Conservation (phyloP, 1,140 invertebrate species). For the Penaeus indicus region DNA sequence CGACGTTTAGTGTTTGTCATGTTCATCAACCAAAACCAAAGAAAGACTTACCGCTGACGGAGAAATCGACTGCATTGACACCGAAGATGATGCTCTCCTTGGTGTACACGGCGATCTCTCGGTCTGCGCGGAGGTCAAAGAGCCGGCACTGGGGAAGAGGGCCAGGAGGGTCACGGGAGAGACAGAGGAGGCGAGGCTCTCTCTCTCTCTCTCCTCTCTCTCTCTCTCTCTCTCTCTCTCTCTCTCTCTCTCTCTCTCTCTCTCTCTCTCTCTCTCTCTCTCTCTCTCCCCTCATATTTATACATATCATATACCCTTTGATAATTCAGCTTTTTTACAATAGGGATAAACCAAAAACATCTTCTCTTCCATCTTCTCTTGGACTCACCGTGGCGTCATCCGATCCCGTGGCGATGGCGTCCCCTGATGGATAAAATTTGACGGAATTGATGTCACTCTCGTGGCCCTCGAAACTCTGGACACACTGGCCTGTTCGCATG, state of each 20-base stretch:
- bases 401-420: slow-evolving; percentile 97
- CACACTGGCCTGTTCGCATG: slow-evolving; percentile 97
- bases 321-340: too few species aligned
- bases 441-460: slow-evolving; percentile 99
- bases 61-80: slow-evolving; percentile 98
- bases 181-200: background rate
- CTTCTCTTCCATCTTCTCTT: slow-evolving; percentile 24
- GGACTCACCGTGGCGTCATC: slow-evolving; percentile 92
- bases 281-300: too few species aligned
- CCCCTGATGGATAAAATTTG: slow-evolving; percentile 98
- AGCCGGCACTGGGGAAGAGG: slow-evolving; percentile 84
- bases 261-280: too few species aligned
- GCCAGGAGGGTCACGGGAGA: background rate
- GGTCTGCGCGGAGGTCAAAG: slow-evolving; percentile 97
- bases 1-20: background rate
- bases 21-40: background rate
- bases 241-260: too few species aligned
- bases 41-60: slow-evolving; percentile 81
- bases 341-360: background rate
- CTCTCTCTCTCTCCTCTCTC: too few species aligned
- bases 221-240: too few species aligned
- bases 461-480: slow-evolving; percentile 98
- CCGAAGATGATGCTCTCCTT: slow-evolving; percentile 99
- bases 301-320: too few species aligned
- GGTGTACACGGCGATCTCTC: slow-evolving; percentile 95